These are phyloP conservation scores for Cryptoblepharus egeriae DNA, from an alignment of 2,797 vertebrate species.

Conservation along the genomic window DNA sequence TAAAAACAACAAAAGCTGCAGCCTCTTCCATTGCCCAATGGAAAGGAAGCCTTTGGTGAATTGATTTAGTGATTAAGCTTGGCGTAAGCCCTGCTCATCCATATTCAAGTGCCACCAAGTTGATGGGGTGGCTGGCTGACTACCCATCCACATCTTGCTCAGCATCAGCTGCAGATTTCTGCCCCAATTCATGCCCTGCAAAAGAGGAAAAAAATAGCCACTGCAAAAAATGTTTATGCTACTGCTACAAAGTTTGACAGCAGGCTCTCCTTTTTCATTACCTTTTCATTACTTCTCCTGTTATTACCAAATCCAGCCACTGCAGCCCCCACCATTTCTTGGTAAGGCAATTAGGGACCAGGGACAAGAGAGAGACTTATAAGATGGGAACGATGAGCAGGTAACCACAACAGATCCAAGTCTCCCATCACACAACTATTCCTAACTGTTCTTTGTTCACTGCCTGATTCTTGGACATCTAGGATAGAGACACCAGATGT, in stretches of 20 bases:
- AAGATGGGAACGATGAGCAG: no score
- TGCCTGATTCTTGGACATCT: no score
- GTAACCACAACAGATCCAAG: no score
- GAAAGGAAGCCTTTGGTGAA: not conserved
- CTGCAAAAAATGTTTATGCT: not conserved
- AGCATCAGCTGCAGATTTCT: not conserved
- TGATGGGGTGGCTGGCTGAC: not conserved
- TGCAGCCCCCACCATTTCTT: no score
- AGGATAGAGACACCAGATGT: no score
- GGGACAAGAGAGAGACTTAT: no score
- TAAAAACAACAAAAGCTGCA: not conserved
- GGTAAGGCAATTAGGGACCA: no score
- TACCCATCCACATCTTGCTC: not conserved
- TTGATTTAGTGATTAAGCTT: not conserved
- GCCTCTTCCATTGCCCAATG: conserved; percentile 4
- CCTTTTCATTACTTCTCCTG: no score
- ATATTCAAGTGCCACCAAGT: not conserved
- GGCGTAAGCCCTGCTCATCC: not conserved
- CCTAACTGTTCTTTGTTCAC: no score
- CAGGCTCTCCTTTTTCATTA: no score
- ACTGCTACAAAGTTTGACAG: not conserved
- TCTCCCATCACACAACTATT: no score
- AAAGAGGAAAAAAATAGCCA: not conserved
- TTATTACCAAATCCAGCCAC: no score
- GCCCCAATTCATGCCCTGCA: not conserved